Base-by-base conservation (phyloP, 2,888 invertebrate genomes). In the Ophion ellenae region DNA sequence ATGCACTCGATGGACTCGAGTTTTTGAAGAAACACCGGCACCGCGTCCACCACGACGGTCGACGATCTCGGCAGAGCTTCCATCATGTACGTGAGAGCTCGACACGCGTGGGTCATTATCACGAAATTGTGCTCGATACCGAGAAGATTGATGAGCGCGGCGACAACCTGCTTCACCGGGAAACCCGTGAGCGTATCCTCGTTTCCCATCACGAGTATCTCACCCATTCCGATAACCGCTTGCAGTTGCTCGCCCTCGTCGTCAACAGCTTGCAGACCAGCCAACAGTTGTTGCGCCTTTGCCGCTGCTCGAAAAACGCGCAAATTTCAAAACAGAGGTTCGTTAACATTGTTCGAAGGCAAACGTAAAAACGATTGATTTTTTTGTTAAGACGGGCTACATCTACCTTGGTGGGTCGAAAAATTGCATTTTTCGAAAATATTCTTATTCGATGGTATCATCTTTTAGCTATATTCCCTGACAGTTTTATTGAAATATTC, bases 61-160 rank as follows among this genome's bases (percentile, higher is more conserved):
- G 99, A 98, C 59, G 99, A 99, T 84, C 99, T 96, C 0, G 99
- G 99, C 89, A 99, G 94, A 0, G 99, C 99, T 94, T 99, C 99
- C 96, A 99, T 97, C 99, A 99, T 99, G 94, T 99, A 99, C 0
- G 99, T 99, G 61, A 99, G 96, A 0, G 99, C 99, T 64, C 99
- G 97, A 93, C 99, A 99, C 0, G 99, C 99, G 94, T 99, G 99
- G 94, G 99, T 99, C 99, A 99, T 99, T 96, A 99, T 99, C 94
- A 99, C 99, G 95, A 99, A 99, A 95, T 99, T 99, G 94, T 99
- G 99, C 93, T 99, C 99, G 96, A 99, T 98, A 76, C 98, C 97
- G 32, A 99, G 96, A 83, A 99, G 95, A 91, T 96, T 97, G 87
- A 99, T 98, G 59, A 99, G 96, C 7, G 99, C 98, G 0, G 99